A percentile compares a stretch with the other conserved stretches of the same genome.
Conservation (phyloP, 2,113 vertebrate species). For the Equus quagga region DNA sequence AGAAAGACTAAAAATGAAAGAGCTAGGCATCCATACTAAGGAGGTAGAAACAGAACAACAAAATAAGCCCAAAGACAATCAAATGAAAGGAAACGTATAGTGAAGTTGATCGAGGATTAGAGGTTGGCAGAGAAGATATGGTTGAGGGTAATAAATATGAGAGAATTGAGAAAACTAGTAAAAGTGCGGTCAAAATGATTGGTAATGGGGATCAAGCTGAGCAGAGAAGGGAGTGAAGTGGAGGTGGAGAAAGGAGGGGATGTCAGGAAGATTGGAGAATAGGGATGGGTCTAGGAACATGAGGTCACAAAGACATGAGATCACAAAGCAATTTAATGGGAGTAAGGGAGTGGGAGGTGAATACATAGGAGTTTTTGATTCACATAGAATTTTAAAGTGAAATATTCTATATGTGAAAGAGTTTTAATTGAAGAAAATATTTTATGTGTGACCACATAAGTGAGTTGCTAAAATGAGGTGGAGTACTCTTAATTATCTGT, state of each 20-base stretch:
- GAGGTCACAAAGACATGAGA: neutral
- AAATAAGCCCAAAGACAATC: slow-evolving; percentile 8
- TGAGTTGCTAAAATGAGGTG: neutral
- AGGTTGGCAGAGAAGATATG: neutral
- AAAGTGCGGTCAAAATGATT: neutral
- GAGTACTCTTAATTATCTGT: neutral
- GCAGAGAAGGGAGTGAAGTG: neutral
- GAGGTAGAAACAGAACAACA: neutral
- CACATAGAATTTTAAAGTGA: slow-evolving; percentile 11
- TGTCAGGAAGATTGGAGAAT: neutral
- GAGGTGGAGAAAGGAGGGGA: neutral
- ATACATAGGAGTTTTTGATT: neutral
- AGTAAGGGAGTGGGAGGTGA: neutral
- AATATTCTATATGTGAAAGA: slow-evolving; percentile 13
- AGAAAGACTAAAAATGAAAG: neutral
- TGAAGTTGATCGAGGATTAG: neutral
- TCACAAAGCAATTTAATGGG: neutral
- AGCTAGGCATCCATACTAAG: neutral
- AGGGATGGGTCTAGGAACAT: neutral
- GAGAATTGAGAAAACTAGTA: neutral
- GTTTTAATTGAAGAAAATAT: slow-evolving; percentile 49
- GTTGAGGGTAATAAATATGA: neutral
- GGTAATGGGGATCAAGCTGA: neutral
- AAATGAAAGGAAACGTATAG: neutral
- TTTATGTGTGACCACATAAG: neutral